Evolutionary conservation across 2,113 vertebrate genomes (phyloP).

Genomic region (Gracilinanus agilis): DNA sequence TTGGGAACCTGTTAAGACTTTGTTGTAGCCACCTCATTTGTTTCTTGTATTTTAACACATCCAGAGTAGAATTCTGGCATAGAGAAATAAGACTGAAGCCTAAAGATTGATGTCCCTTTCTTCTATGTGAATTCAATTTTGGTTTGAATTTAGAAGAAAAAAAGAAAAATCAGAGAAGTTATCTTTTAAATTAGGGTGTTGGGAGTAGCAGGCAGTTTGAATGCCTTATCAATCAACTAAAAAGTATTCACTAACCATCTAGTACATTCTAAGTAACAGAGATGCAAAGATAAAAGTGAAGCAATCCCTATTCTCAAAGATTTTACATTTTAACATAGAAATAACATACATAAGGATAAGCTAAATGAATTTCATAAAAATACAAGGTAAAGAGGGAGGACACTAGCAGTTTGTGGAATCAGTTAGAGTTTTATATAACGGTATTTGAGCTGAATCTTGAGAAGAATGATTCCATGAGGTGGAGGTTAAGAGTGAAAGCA

Average conservation of each 20-base stretch:
- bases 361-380: background rate
- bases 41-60: background rate
- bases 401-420: background rate
- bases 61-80: background rate
- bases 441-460: background rate
- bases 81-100: background rate
- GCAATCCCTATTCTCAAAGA: background rate
- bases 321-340: background rate
- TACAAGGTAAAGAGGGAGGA: background rate
- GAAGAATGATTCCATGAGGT: background rate
- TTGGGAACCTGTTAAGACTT: background rate
- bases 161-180: background rate
- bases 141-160: background rate
- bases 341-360: background rate
- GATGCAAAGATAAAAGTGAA: background rate
- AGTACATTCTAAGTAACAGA: background rate
- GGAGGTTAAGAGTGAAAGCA: background rate
- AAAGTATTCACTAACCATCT: background rate
- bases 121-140: background rate
- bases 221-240: background rate
- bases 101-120: background rate
- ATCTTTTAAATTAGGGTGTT: background rate
- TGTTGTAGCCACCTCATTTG: background rate
- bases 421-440: background rate
- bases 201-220: background rate